Conservation (phyloP, 1,140 invertebrate species). For the Caenorhabditis remanei region DNA sequence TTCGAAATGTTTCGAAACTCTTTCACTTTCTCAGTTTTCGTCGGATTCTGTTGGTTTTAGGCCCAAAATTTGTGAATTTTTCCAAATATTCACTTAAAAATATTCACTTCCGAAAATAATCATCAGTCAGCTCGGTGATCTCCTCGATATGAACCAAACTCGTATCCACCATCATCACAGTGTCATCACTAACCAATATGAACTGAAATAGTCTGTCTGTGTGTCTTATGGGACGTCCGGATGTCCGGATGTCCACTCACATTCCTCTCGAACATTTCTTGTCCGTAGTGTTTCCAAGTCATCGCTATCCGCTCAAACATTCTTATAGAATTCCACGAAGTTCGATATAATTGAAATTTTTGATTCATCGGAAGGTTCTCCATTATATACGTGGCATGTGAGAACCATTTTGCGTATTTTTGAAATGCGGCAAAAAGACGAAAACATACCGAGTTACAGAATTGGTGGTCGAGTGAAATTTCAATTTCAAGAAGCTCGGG, state of each 20-base stretch:
- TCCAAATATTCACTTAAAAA: background rate
- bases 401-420: constrained; percentile 15
- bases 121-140: background rate
- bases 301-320: background rate
- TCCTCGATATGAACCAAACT: constrained; percentile 23
- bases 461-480: too few relatives aligned
- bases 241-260: background rate
- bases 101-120: constrained; percentile 13
- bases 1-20: background rate
- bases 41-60: too few relatives aligned
- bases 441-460: too few relatives aligned
- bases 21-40: too few relatives aligned
- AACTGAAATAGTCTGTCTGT: constrained; percentile 2
- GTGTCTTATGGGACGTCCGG: background rate
- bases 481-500: background rate
- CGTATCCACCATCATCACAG: background rate
- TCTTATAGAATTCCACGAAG: background rate
- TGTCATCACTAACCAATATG: constrained; percentile 6
- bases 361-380: background rate
- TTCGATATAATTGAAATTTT: constrained; percentile 4
- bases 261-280: constrained; percentile 7
- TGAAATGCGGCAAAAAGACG: background rate
- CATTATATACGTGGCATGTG: constrained; percentile 24
- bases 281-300: constrained; percentile 20
- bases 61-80: too few relatives aligned